phyloP scores from a whole-genome alignment of 2,888 invertebrate species.

The Boloria selene region DNA sequence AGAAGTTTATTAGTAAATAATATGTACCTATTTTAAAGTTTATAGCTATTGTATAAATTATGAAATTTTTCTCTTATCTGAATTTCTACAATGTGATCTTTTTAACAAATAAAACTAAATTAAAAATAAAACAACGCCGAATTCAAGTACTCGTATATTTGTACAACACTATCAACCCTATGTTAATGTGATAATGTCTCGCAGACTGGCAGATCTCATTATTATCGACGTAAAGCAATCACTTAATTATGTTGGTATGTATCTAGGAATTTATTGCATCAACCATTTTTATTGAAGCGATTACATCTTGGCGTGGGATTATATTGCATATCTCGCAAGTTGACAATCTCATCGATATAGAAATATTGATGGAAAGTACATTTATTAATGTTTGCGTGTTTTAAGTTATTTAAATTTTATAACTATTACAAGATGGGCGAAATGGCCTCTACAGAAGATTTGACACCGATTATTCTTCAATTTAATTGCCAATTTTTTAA shows the following conservation, averaged over 20 bases:
- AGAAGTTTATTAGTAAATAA: too few relatives aligned
- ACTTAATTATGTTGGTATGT: slow-evolving; percentile 42
- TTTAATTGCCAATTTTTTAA: too few relatives aligned
- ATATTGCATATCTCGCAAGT: slow-evolving; percentile 23
- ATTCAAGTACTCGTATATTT: background rate
- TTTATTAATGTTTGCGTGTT: background rate
- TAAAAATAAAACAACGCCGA: too few relatives aligned
- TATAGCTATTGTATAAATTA: too few relatives aligned
- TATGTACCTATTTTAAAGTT: too few relatives aligned
- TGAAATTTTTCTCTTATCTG: too few relatives aligned
- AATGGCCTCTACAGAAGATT: too few relatives aligned
- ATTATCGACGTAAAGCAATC: slow-evolving; percentile 42
- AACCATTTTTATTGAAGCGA: slow-evolving; percentile 38
- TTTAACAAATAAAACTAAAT: background rate
- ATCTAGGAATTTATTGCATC: slow-evolving; percentile 43
- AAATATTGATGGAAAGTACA: slow-evolving; percentile 16
- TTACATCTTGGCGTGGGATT: slow-evolving; percentile 37
- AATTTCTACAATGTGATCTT: background rate
- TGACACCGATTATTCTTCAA: too few relatives aligned
- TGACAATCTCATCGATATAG: slow-evolving; percentile 30
- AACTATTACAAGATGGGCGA: too few relatives aligned
- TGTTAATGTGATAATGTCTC: slow-evolving; percentile 34
- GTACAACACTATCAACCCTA: slow-evolving; percentile 27
- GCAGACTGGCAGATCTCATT: slow-evolving; percentile 40
- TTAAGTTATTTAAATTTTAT: too few relatives aligned